Conservation (phyloP, 2,113 vertebrate species). For the Hydropotes inermis region DNA sequence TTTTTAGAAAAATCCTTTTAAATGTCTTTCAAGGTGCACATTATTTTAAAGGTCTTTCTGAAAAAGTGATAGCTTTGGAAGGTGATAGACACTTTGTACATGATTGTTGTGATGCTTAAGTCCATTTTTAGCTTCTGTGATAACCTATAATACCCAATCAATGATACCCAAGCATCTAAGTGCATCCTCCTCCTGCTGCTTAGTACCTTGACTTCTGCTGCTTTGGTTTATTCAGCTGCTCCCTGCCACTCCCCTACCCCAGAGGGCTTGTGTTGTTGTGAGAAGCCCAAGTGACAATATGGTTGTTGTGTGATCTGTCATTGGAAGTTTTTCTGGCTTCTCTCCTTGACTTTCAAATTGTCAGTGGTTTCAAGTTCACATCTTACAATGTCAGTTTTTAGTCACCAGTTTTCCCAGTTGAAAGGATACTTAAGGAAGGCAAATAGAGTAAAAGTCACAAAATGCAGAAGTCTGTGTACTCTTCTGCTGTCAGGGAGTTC, state of each 20-base stretch:
- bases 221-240: neutral
- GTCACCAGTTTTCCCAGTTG: neutral
- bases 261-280: neutral
- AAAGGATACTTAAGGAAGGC: neutral
- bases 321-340: neutral
- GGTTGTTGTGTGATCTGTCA: neutral
- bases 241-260: neutral
- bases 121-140: neutral
- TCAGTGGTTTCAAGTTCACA: neutral
- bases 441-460: neutral
- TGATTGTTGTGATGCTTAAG: neutral
- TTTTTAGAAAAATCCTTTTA: neutral
- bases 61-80: neutral
- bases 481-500: neutral
- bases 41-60: neutral
- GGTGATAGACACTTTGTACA: neutral
- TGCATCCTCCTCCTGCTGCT: neutral
- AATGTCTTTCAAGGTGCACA: neutral
- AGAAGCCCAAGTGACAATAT: neutral
- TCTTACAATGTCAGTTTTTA: neutral
- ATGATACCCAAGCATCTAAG: accelerated
- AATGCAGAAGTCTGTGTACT: neutral
- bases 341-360: neutral
- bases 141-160: neutral
- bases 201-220: neutral